Base-by-base conservation (phyloP, 2,888 invertebrate species). In the Drosophila borborema region DNA sequence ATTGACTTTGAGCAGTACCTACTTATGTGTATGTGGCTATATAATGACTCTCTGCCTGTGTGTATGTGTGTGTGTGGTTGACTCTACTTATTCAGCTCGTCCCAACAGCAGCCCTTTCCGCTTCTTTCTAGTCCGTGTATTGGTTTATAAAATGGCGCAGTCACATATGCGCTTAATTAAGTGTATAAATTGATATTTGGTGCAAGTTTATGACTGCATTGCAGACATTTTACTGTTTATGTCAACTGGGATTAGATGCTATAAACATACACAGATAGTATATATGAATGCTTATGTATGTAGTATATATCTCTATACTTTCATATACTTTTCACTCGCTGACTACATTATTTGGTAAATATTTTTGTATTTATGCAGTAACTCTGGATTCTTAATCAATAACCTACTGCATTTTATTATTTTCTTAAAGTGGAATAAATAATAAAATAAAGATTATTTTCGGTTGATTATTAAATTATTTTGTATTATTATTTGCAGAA, bases 141-240 rank as follows among this genome's bases (percentile, higher is more conserved):
- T 58, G 38, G 61, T 41, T 80, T 67, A 58, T 64, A 74, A 77
- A 85, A 81, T 89, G 87, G 71, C 80, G 90, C 85, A 86, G 90
- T 87, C 90, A 89, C 90, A 89, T 83, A 74, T 81, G 82, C 77
- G 85, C 88, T 86, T 89, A 89, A 86, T 86, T 86, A 86, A 89
- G 77, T 89, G 88, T 77, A 84, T 87, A 89, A 86, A 86, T 86
- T 86, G 90, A 86, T 87, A 86, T 86, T 86, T 89, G 90, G 72
- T 85, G 77, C 82, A 74, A 74, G 74, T 87, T 83, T 83, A 83
- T 84, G 87, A 87, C 83, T 87, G 83, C 85, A 86, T 74, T 86
- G 85, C 85, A 86, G 85, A 77, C 70, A 69, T 74, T 72, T 72
- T 56, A 60, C 75, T 63, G 80, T 73, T 87, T 79, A 77, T 78